Evolutionary conservation across 2,797 vertebrate species (phyloP).

Genomic region (Vireo griseus): DNA sequence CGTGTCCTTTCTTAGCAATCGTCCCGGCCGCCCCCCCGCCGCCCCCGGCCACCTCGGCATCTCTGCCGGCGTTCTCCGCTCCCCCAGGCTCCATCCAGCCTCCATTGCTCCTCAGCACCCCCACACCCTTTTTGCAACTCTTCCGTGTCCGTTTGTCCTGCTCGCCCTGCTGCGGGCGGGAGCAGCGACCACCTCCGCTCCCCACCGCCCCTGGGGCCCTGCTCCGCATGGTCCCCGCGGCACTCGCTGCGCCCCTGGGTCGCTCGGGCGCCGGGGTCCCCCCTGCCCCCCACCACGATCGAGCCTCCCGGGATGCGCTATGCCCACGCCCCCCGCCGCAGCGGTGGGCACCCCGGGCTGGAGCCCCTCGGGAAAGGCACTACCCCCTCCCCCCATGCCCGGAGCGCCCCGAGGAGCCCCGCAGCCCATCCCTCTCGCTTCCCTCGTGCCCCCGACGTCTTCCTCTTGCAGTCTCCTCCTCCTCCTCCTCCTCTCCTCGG

Average conservation of each 20-base stretch:
- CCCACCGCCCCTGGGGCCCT: background rate
- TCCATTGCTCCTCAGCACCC: background rate
- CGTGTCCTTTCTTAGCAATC: too few relatives aligned
- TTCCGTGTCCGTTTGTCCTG: constrained; percentile 1
- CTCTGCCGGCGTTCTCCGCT: background rate
- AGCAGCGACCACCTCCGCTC: background rate
- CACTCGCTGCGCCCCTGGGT: background rate
- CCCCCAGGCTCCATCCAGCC: background rate
- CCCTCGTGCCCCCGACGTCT: constrained; percentile 12
- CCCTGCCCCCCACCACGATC: too few relatives aligned
- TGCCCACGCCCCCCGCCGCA: background rate
- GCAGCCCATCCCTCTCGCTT: background rate
- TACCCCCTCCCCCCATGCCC: too few relatives aligned
- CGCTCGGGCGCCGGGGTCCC: background rate
- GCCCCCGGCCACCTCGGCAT: background rate
- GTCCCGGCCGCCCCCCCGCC: too few relatives aligned
- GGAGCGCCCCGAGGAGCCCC: background rate
- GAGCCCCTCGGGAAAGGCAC: background rate
- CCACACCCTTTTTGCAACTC: background rate
- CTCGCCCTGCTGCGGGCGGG: background rate
- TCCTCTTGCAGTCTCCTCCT: constrained; percentile 22
- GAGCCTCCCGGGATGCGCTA: background rate
- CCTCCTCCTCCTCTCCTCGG: background rate
- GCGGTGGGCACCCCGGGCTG: background rate
- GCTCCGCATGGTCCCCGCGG: background rate